Evolutionary conservation across 2,113 vertebrate genomes (phyloP), one percentile per base, ranked within the genome.

Genomic region (Hymenochirus boettgeri): DNA sequence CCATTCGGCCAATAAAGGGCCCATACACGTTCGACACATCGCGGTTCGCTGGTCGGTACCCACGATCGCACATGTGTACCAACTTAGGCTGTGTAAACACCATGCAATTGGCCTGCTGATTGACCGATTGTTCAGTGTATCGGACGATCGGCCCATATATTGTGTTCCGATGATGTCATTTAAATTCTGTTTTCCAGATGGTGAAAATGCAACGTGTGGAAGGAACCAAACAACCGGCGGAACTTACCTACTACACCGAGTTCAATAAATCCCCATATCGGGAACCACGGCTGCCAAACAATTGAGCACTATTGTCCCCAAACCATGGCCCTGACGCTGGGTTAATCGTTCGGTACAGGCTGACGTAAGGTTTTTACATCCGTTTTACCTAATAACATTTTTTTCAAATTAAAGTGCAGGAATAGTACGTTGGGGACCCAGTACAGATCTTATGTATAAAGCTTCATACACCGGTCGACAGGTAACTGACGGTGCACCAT

Each of bases 331-430:
- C 82, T 99, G 83, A 97, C 95, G 0, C 78, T 99, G 35, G 95
- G 95, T 58, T 97, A 95, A 95, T 98, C 59, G 91, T 99, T 67
- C 93, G 95, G 83, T 97, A 54, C 96, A 99, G 82, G 96, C 96
- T 65, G 95, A 98, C 80, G 91, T 95, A 98, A 92, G 89, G 93
- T 75, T 69, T 73, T 29, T 29, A n/a, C n/a, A n/a, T n/a, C n/a
- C n/a, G 72, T n/a, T n/a, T n/a, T n/a, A n/a, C n/a, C n/a, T n/a
- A 13, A 17, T n/a, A n/a, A n/a, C n/a, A n/a, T n/a, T n/a, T n/a
- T n/a, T n/a, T n/a, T n/a, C n/a, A n/a, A n/a, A n/a, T n/a, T n/a
- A n/a, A n/a, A n/a, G n/a, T n/a, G n/a, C n/a, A n/a, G n/a, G n/a
- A n/a, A n/a, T n/a, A n/a, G n/a, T n/a, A n/a, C n/a, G n/a, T n/a